Base-by-base conservation (phyloP, 2,113 vertebrate species). In the Cephalopterus ornatus region DNA sequence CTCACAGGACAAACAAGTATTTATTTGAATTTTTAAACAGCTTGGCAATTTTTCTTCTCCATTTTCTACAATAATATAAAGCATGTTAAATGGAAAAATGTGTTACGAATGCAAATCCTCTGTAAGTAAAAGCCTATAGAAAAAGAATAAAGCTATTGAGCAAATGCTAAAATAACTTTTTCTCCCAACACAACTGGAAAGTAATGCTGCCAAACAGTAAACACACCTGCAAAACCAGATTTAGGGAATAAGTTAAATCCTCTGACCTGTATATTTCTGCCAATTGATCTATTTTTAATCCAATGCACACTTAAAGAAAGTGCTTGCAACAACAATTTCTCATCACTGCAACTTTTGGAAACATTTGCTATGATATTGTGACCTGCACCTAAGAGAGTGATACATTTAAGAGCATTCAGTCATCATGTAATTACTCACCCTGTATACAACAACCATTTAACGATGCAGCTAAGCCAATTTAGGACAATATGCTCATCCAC, bases 401-500 rank as follows among this genome's bases (percentile, higher is more conserved):
- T 63, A 63, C 2, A 2, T 89, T 92, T 89, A 94, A 94, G 55
- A 92, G 92, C 82, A 76, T 89, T 88, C 88, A 94, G 77, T 74
- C 79, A 68, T 87, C 58, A 30, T 12, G 68, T 20, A 91, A 94
- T 93, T 89, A 87, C 18, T 5, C 2, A 11, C 53, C 35, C 63
- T 74, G 70, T 92, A 85, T 88, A 87, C 77, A 89, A 88, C 81
- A 81, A 61, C 28, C 83, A 66, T 39, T 95, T 93, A 96, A 96
- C 6, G 2, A 94, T 46, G 71, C 33, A 79, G 80, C 88, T 97
- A 94, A 97, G 76, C 90, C 92, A 97, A 94, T 96, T 97, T 92
- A 74, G 79, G 91, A 95, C 85, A 96, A 88, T 96, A 95, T 73
- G 88, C 77, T 90, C 73, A 94, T 91, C 85, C 83, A 53, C 73